A percentile compares a stretch with the other conserved stretches of the same genome.
phyloP scores from a whole-genome alignment of 2,888 invertebrate genomes.

The Venustoraphidia nigricollis region DNA sequence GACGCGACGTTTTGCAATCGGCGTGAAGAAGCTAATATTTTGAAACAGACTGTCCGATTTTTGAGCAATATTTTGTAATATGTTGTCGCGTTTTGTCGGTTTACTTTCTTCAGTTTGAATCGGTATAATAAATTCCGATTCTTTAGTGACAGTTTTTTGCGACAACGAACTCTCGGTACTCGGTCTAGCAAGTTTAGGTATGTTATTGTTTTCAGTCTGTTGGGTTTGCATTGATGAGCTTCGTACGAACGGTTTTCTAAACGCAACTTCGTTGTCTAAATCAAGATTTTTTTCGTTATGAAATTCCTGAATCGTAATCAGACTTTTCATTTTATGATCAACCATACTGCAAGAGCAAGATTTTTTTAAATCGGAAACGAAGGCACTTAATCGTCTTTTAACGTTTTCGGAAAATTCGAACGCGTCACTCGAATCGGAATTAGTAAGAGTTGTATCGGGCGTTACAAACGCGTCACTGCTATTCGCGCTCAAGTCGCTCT shows the following conservation, averaged over 20 bases:
- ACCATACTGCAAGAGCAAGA: not conserved
- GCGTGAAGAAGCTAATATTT: slow-evolving; percentile 41
- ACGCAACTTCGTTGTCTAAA: not conserved
- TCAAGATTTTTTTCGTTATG: not conserved
- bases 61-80: slow-evolving; percentile 18
- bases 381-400: too few relatives aligned
- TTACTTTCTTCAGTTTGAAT: not conserved
- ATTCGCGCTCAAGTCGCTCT: slow-evolving; percentile 18
- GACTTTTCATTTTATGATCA: not conserved
- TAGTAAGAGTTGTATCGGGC: slow-evolving; percentile 18
- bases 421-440: not conserved
- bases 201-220: not conserved
- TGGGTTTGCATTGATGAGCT: not conserved
- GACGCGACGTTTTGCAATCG: slow-evolving; percentile 32
- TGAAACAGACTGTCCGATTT: slow-evolving; percentile 31
- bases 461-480: slow-evolving; percentile 23
- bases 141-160: not conserved
- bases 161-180: too few relatives aligned
- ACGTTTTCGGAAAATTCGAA: not conserved
- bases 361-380: not conserved
- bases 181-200: not conserved
- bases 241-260: not conserved
- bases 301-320: not conserved
- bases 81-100: slow-evolving; percentile 1
- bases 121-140: not conserved